Conservation (phyloP, 1,140 invertebrate species). For the Drosophila ercepeae region DNA sequence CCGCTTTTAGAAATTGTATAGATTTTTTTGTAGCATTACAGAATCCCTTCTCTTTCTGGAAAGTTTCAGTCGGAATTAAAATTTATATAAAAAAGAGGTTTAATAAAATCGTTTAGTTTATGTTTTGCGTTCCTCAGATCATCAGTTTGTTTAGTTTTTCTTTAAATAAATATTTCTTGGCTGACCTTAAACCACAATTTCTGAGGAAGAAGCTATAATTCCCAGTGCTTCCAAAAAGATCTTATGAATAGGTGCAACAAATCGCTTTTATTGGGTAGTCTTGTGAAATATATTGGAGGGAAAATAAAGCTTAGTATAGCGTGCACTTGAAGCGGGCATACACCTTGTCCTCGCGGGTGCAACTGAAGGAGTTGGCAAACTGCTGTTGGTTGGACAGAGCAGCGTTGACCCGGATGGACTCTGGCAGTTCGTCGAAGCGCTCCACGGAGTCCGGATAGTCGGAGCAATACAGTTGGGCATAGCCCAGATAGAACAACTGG, state of each 20-base stretch:
- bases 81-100: background rate
- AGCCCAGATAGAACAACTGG: slow-evolving; percentile 96
- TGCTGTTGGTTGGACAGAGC: slow-evolving; percentile 93
- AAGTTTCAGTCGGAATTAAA: background rate
- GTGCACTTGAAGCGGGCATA: slow-evolving; percentile 92
- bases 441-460: slow-evolving; percentile 67
- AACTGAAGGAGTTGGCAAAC: slow-evolving; percentile 89
- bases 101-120: background rate
- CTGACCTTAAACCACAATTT: background rate
- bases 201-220: background rate
- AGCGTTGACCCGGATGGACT: slow-evolving; percentile 90
- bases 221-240: background rate
- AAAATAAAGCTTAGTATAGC: slow-evolving; percentile 30
- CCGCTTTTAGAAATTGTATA: background rate
- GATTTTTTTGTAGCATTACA: background rate
- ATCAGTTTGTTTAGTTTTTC: background rate
- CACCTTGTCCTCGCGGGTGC: slow-evolving; percentile 89
- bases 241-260: slow-evolving; percentile 7
- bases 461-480: slow-evolving; percentile 88
- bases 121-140: background rate
- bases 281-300: slow-evolving; percentile 16
- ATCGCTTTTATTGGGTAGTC: slow-evolving; percentile 22
- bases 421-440: slow-evolving; percentile 85
- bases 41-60: background rate
- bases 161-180: too few species aligned